Percentiles rank a stretch among this genome's conserved stretches.
Conservation (phyloP, 2,797 vertebrate genomes). For the Gymnocypris eckloni region DNA sequence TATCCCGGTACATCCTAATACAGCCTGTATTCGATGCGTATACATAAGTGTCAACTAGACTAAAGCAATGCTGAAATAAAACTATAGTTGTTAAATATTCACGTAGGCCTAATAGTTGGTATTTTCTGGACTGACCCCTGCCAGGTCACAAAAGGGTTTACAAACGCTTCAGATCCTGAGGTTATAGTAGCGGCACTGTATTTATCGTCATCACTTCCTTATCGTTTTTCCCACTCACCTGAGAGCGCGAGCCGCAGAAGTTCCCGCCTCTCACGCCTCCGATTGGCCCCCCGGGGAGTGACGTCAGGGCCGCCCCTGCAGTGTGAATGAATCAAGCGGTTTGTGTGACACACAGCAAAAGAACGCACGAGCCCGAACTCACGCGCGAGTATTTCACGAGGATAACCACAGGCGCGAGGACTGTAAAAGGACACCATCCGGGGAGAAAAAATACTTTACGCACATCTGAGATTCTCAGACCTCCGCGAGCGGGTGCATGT, state of each 20-base stretch:
- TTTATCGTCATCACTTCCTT: slow-evolving; percentile 67
- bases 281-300: slow-evolving; percentile 79
- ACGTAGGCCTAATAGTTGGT: background rate
- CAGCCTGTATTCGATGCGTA: background rate
- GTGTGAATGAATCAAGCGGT: slow-evolving; percentile 92
- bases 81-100: background rate
- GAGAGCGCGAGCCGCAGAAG: slow-evolving; percentile 16
- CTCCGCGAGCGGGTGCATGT: slow-evolving; percentile 74
- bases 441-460: slow-evolving; percentile 58
- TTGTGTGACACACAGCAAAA: slow-evolving; percentile 82
- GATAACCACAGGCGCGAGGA: slow-evolving; percentile 67
- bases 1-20: background rate
- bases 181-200: slow-evolving; percentile 56
- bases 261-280: slow-evolving; percentile 62
- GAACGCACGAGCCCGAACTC: slow-evolving; percentile 66
- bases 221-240: slow-evolving; percentile 51
- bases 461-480: slow-evolving; percentile 57
- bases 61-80: background rate
- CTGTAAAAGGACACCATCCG: slow-evolving; percentile 68
- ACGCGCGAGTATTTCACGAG: slow-evolving; percentile 64
- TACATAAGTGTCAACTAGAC: background rate
- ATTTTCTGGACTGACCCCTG: background rate
- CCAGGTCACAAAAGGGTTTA: background rate
- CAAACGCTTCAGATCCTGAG: background rate
- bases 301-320: slow-evolving; percentile 92